Percentiles rank a stretch among this genome's conserved stretches.
Evolutionary conservation across 1,140 invertebrate genomes (phyloP).

Genomic region (Chelonus insularis): DNA sequence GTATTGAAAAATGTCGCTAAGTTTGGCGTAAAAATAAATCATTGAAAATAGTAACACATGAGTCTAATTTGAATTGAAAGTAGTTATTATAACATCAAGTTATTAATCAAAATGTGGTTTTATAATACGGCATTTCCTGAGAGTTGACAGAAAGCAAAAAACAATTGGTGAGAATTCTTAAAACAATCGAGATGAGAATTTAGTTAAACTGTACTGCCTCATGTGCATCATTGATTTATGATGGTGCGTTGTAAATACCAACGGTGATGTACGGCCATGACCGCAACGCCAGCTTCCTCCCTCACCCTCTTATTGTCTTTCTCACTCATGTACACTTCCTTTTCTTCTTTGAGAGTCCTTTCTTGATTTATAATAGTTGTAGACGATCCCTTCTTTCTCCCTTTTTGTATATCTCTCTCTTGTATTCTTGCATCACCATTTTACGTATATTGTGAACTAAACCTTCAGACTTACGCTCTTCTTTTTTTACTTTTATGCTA

Average conservation of each 20-base stretch:
- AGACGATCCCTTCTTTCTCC: conserved; percentile 16
- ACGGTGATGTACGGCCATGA: conserved; percentile 44
- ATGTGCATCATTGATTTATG: conserved; percentile 47
- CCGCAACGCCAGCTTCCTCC: conserved; percentile 27
- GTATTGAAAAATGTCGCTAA: no score
- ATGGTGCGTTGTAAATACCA: conserved; percentile 46
- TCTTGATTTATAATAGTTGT: conserved; percentile 45
- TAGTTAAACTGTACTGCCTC: conserved; percentile 35
- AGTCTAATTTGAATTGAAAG: no score
- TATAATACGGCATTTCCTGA: no score
- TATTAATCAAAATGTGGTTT: no score
- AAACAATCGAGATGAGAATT: conserved; percentile 35
- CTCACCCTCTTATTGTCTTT: conserved; percentile 12
- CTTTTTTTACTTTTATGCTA: not conserved
- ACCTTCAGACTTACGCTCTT: not conserved
- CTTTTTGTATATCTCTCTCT: conserved; percentile 7
- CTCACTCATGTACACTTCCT: conserved; percentile 1
- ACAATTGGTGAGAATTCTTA: not conserved
- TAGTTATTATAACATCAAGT: no score
- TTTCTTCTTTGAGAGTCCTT: conserved; percentile 36
- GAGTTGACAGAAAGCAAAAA: not conserved
- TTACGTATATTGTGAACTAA: conserved; percentile 14
- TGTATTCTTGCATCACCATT: conserved; percentile 33
- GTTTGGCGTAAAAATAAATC: no score
- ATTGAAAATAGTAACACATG: no score